Base-by-base conservation (phyloP, 2,888 invertebrate species). In the Andrena praecox region DNA sequence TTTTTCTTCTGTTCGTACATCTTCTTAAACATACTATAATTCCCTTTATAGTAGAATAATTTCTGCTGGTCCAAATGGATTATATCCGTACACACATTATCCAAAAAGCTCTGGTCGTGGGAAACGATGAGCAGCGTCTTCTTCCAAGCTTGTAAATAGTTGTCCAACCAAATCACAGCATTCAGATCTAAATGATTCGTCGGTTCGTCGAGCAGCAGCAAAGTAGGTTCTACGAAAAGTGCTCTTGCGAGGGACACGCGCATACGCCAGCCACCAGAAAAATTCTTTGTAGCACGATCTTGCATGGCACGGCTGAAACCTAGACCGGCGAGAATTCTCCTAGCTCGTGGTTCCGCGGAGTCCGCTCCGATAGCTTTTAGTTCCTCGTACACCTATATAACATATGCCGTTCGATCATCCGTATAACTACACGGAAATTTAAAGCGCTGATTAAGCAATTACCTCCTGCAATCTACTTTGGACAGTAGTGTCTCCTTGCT, bases 91-190 rank as follows among this genome's bases (percentile, higher is more conserved):
- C 99, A 99, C 3, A 99, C 99, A 92, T 99, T 99, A 94, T 99
- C 99, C 90, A 99, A 96, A 95, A 99, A 99, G 87, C 99, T 99
- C 95, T 99, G 99, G 95, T 99, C 99, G 96, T 99, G 99, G 91
- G 99, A 99, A 12, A 99, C 99, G 79, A 99, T 97, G 42, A 99
- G 95, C 2, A 99, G 95, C 0, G 99, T 99, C 93, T 99, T 99
- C 94, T 99, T 99, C 99, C 99, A 99, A 2, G 96, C 96, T 95
- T 99, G 99, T 29, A 99, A 95, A 93, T 99, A 99, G 94, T 99
- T 99, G 93, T 99, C 99, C 76, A 99, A 95, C 99, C 99, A 99
- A 95, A 99, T 99, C 68, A 99, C 99, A 86, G 99, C 99, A 93
- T 99, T 99, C 78, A 99, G 95, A 95, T 99, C 99, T 90, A 99